Conservation (phyloP, 2,888 invertebrate species). For the Cheilosia vernalis region DNA sequence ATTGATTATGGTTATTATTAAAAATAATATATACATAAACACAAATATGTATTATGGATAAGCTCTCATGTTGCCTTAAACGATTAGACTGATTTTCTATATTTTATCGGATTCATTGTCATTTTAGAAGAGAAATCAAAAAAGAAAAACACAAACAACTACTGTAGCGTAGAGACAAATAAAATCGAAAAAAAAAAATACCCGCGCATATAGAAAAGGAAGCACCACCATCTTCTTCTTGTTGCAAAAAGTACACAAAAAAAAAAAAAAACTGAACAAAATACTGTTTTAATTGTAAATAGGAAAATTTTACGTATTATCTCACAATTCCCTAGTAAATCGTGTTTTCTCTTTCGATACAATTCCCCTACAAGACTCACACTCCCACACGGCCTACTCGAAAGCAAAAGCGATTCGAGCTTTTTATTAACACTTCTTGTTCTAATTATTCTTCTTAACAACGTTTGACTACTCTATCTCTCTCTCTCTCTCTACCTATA, state of each 20-base stretch:
- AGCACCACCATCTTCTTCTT: constrained; percentile 39
- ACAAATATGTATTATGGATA: constrained; percentile 77
- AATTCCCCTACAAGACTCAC: neutral
- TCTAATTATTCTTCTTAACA: constrained; percentile 24
- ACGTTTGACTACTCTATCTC: constrained; percentile 2
- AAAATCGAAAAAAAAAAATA: constrained; percentile 64
- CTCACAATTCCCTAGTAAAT: constrained; percentile 1
- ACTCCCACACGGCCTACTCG: neutral
- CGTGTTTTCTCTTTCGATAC: neutral
- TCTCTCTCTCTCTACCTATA: constrained; percentile 67
- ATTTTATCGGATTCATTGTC: constrained; percentile 77
- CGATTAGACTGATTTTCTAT: constrained; percentile 87
- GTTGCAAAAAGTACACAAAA: constrained; percentile 17
- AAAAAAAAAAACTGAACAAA: constrained; percentile 22
- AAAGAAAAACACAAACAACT: constrained; percentile 46
- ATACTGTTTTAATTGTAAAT: constrained; percentile 33
- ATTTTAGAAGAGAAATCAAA: constrained; percentile 76
- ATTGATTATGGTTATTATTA: constrained; percentile 68
- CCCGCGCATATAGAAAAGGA: constrained; percentile 59
- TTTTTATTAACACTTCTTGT: constrained; percentile 3
- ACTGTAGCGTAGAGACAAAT: constrained; percentile 66
- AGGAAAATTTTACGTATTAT: constrained; percentile 1
- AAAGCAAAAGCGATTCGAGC: neutral
- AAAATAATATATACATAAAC: constrained; percentile 40
- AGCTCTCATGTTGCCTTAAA: constrained; percentile 88